phyloP scores from a whole-genome alignment of 1,140 invertebrate species.

The Polyergus mexicanus region DNA sequence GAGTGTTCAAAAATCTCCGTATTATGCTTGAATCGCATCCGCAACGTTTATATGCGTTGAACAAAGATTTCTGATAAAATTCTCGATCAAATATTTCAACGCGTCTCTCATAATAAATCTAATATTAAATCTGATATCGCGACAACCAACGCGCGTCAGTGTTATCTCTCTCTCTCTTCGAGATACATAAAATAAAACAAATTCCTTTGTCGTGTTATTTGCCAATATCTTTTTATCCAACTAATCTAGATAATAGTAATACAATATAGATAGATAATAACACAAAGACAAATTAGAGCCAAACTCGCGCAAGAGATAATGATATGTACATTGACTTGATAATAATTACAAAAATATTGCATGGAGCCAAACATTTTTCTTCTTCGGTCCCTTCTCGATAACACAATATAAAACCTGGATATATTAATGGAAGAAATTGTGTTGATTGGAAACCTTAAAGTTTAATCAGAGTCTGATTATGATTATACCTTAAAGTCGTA shows the following conservation, averaged over 20 bases:
- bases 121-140: background rate
- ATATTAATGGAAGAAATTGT: background rate
- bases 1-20: background rate
- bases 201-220: background rate
- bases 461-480: background rate
- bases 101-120: background rate
- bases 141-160: background rate
- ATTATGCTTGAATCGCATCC: constrained; percentile 1
- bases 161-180: background rate
- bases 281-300: background rate
- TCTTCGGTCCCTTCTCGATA: background rate
- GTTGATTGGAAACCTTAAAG: background rate
- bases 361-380: background rate
- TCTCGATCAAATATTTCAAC: background rate
- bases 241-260: background rate
- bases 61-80: background rate
- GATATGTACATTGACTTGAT: background rate
- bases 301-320: background rate
- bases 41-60: background rate
- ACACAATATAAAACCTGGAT: background rate
- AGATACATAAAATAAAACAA: background rate
- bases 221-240: background rate
- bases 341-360: background rate
- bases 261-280: background rate
- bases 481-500: background rate